These are phyloP conservation scores for Microcebus murinus DNA, from an alignment of 2,113 vertebrate species.

Conservation along the genomic window DNA sequence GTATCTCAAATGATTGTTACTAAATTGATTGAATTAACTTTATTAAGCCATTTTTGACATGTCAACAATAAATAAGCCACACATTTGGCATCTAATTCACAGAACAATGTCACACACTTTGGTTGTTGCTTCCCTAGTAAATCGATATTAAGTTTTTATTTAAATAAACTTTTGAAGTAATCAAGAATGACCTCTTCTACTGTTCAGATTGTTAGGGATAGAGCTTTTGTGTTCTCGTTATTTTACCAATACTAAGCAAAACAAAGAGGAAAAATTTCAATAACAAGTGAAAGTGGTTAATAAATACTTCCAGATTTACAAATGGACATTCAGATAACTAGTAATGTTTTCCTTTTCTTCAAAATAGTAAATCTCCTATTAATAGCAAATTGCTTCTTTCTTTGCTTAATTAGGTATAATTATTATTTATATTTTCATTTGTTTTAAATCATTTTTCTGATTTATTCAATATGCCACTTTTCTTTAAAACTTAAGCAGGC, in stretches of 20 bases:
- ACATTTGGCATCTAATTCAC: background rate
- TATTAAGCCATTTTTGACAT: background rate
- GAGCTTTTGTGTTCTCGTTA: background rate
- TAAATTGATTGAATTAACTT: background rate
- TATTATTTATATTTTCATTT: conserved; percentile 50
- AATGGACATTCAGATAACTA: conserved; percentile 3
- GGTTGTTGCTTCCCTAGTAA: background rate
- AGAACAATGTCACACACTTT: background rate
- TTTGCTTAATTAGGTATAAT: conserved; percentile 17
- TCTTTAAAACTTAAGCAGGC: background rate
- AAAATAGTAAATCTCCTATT: conserved; percentile 12
- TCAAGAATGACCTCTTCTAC: background rate
- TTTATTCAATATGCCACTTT: conserved; percentile 17
- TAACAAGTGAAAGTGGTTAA: background rate
- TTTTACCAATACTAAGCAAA: background rate
- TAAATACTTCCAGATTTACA: background rate
- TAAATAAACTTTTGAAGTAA: background rate
- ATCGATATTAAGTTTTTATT: background rate
- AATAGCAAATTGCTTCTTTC: conserved; percentile 39
- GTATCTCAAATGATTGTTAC: background rate
- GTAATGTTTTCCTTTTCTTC: background rate
- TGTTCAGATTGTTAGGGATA: background rate
- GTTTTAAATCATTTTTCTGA: conserved; percentile 33
- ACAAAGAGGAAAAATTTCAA: background rate
- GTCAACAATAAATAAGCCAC: background rate